These are phyloP conservation scores for Xiphorhynchus elegans DNA, from an alignment of 2,113 vertebrate genomes.

Conservation along the genomic window DNA sequence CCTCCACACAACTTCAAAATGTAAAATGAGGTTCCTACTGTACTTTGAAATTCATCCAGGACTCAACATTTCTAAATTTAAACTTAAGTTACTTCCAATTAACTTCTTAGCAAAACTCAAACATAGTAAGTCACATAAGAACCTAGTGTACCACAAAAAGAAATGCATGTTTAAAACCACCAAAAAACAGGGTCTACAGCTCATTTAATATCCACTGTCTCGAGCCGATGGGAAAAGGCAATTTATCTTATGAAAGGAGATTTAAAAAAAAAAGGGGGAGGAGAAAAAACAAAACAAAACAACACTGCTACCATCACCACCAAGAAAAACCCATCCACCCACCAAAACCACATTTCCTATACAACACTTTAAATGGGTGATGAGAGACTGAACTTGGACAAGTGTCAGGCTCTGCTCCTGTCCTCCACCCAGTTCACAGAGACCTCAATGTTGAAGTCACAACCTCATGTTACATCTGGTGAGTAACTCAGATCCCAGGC, in stretches of 20 bases:
- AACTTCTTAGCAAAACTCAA: not conserved
- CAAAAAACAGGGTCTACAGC: not conserved
- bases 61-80: not conserved
- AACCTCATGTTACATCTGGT: not conserved
- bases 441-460: accelerated
- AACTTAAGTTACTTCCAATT: not conserved
- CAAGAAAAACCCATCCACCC: not conserved
- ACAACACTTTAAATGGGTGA: not conserved
- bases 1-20: not conserved
- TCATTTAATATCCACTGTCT: not conserved
- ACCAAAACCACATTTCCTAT: not conserved
- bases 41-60: not conserved
- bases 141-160: not conserved
- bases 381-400: not conserved
- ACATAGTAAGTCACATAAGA: not conserved
- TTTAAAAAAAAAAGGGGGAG: not conserved
- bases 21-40: not conserved
- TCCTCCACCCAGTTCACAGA: not conserved
- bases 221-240: not conserved
- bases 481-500: not conserved
- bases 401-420: not conserved
- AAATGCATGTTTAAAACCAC: not conserved
- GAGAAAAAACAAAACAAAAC: not conserved
- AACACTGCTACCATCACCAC: not conserved
- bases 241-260: not conserved